phyloP scores from a whole-genome alignment of 1,140 invertebrate species.

The Drosophila yakuba region DNA sequence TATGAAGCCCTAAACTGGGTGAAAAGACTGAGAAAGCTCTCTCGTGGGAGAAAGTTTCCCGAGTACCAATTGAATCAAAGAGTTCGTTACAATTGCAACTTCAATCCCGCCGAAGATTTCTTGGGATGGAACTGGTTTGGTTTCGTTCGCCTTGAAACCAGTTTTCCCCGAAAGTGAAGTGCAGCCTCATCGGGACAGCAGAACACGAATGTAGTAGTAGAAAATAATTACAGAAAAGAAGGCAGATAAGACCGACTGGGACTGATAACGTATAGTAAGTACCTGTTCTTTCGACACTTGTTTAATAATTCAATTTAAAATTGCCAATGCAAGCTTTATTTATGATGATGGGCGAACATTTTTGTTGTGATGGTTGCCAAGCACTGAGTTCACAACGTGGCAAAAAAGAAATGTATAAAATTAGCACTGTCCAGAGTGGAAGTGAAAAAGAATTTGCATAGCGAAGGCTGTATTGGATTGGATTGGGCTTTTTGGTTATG shows the following conservation, averaged over 20 bases:
- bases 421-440: constrained; percentile 1
- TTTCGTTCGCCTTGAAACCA: constrained; percentile 58
- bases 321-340: constrained; percentile 53
- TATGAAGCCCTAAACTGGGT: constrained; percentile 59
- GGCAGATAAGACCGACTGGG: constrained; percentile 39
- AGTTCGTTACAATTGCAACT: constrained; percentile 54
- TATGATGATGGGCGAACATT: constrained; percentile 35
- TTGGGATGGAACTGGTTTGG: constrained; percentile 61
- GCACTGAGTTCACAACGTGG: constrained; percentile 50
- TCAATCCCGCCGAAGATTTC: constrained; percentile 13
- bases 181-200: constrained; percentile 24
- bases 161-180: constrained; percentile 76
- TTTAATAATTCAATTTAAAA: constrained; percentile 22
- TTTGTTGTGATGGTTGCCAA: constrained; percentile 22
- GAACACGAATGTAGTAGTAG: neutral
- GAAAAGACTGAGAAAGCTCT: constrained; percentile 51
- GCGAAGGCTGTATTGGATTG: constrained; percentile 2
- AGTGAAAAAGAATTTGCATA: constrained; percentile 17
- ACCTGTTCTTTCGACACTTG: constrained; percentile 2
- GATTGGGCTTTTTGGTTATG: constrained; percentile 14
- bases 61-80: constrained; percentile 63
- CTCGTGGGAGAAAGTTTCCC: constrained; percentile 60
- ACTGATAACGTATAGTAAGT: constrained; percentile 19
- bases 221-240: constrained; percentile 15
- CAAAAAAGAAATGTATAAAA: constrained; percentile 46